Evolutionary conservation across 1,140 invertebrate species (phyloP).

Genomic region (Cataglyphis hispanica): DNA sequence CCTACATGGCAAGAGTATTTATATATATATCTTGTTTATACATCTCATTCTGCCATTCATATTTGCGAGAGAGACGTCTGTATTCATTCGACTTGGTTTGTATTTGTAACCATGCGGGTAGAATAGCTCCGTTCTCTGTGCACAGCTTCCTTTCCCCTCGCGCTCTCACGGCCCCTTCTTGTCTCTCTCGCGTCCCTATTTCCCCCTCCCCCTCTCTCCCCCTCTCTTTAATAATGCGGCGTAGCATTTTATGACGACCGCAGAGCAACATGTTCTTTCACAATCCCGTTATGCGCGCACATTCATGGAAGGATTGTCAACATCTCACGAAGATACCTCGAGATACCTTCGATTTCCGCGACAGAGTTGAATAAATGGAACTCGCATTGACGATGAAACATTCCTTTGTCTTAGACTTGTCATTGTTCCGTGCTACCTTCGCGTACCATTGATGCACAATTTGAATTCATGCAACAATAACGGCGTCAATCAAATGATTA

Average conservation of each 20-base stretch:
- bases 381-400: not conserved
- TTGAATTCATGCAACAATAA: constrained; percentile 36
- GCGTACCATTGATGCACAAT: not conserved
- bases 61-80: not conserved
- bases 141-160: constrained; percentile 11
- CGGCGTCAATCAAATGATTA: not conserved
- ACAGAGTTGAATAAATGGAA: constrained; percentile 24
- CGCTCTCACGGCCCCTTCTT: constrained; percentile 31
- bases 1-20: not conserved
- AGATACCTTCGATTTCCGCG: not conserved
- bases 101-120: constrained; percentile 47
- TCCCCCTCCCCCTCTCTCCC: not conserved
- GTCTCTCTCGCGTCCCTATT: not conserved
- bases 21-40: not conserved
- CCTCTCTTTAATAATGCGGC: constrained; percentile 27
- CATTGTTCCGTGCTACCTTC: constrained; percentile 24
- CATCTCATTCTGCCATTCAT: constrained; percentile 18
- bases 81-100: constrained; percentile 34
- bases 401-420: constrained; percentile 31
- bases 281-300: not conserved
- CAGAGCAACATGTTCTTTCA: constrained; percentile 20
- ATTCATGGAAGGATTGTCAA: not conserved
- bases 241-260: constrained; percentile 6
- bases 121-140: constrained; percentile 40
- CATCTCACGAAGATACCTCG: not conserved